Evolutionary conservation across 2,888 invertebrate species (phyloP).

Genomic region (Cecidostiba fungosa): DNA sequence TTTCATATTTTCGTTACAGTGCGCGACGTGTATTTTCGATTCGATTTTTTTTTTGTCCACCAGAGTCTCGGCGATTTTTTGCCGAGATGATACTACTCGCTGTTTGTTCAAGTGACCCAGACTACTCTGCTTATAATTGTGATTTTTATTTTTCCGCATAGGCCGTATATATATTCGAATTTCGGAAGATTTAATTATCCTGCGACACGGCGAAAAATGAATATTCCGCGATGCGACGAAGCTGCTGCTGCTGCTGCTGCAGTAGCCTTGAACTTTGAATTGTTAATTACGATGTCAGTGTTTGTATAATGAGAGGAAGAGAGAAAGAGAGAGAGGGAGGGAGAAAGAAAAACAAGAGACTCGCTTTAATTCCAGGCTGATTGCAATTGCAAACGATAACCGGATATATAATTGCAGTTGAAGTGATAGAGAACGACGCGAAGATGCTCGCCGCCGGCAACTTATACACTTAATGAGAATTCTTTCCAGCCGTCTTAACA

Average conservation of each 20-base stretch:
- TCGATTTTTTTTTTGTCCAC: neutral
- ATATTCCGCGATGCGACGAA: neutral
- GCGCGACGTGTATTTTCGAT: neutral
- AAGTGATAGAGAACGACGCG: conserved; percentile 24
- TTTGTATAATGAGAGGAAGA: neutral
- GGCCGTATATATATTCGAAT: neutral
- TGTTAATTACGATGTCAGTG: neutral
- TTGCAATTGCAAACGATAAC: conserved; percentile 56
- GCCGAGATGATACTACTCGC: neutral
- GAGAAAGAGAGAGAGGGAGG: too few relatives aligned
- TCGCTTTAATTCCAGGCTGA: neutral
- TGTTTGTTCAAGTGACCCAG: conserved; percentile 27
- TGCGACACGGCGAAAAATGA: neutral
- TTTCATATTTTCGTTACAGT: conserved; percentile 50
- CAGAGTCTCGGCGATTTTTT: neutral
- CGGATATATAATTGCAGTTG: conserved; percentile 39
- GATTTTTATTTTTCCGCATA: conserved; percentile 11
- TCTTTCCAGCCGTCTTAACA: conserved; percentile 47
- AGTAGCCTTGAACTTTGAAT: neutral
- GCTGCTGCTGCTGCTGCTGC: neutral
- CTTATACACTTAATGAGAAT: conserved; percentile 60
- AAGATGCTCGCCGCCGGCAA: conserved; percentile 21
- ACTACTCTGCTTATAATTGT: too few relatives aligned
- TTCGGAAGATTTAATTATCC: neutral
- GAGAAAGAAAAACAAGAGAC: neutral